Evolutionary conservation across 2,888 invertebrate species (phyloP).

Genomic region (Acronicta psi): DNA sequence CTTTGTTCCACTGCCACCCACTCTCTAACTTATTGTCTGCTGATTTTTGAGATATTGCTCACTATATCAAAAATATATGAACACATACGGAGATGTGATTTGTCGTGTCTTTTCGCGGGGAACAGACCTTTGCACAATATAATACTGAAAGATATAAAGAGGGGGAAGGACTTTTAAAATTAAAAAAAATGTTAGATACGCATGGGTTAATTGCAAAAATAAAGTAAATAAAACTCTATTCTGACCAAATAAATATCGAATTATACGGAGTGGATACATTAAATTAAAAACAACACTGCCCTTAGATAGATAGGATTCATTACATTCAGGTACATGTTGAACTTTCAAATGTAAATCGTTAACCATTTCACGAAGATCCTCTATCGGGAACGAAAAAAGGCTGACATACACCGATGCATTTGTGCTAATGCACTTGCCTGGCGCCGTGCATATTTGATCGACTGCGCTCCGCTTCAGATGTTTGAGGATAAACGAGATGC

Average conservation of each 20-base stretch:
- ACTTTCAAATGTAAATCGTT: slow-evolving; percentile 4
- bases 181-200: too few relatives aligned
- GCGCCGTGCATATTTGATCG: slow-evolving; percentile 51
- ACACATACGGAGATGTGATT: slow-evolving; percentile 39
- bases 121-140: slow-evolving; percentile 4
- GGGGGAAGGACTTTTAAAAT: too few relatives aligned
- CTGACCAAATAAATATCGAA: too few relatives aligned
- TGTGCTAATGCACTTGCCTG: slow-evolving; percentile 56
- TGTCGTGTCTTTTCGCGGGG: slow-evolving; percentile 34
- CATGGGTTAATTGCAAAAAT: too few relatives aligned
- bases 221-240: too few relatives aligned
- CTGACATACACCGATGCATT: slow-evolving; percentile 44
- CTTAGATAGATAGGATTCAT: background rate
- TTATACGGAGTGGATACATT: too few relatives aligned
- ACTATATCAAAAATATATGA: slow-evolving; percentile 51
- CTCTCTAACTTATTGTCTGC: slow-evolving; percentile 50
- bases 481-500: slow-evolving; percentile 24
- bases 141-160: background rate
- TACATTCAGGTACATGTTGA: slow-evolving; percentile 2
- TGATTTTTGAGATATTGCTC: slow-evolving; percentile 56
- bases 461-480: slow-evolving; percentile 25
- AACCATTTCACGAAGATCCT: slow-evolving; percentile 33
- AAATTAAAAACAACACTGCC: background rate
- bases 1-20: slow-evolving; percentile 55
- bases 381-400: slow-evolving; percentile 36